A percentile compares a stretch with the other conserved stretches of the same genome.
These are phyloP conservation scores for Aleiodes sp. DNA, from an alignment of 1,140 invertebrate species.

Conservation along the genomic window DNA sequence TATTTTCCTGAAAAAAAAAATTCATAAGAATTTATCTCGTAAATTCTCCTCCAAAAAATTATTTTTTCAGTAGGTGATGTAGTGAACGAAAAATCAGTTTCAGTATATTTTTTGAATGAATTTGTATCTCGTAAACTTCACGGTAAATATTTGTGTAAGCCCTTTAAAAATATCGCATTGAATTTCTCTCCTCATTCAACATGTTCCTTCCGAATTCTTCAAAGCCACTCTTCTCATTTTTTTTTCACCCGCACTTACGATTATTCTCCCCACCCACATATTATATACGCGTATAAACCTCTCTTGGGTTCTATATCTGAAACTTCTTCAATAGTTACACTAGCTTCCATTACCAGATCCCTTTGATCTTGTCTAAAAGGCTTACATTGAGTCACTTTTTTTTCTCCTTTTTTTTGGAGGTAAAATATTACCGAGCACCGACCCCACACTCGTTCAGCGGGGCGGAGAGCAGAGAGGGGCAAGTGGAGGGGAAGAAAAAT, in stretches of 20 bases:
- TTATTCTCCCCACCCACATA: background rate
- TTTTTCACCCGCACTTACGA: background rate
- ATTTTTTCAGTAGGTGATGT: no score
- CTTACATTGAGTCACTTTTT: conserved; percentile 36
- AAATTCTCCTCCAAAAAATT: no score
- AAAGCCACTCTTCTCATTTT: conserved; percentile 16
- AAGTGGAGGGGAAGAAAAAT: background rate
- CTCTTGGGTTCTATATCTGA: conserved; percentile 1
- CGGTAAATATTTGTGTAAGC: no score
- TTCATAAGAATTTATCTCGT: background rate
- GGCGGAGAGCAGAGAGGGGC: background rate
- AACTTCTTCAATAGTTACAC: conserved; percentile 35
- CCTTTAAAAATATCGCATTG: background rate
- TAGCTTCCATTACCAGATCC: conserved; percentile 34
- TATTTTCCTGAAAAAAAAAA: background rate
- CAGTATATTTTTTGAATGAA: no score
- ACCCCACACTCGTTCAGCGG: no score
- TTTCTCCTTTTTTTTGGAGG: background rate
- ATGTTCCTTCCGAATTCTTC: conserved; percentile 10
- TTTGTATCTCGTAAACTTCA: no score
- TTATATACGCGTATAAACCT: conserved; percentile 6
- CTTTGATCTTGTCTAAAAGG: conserved; percentile 40
- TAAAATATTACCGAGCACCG: conserved; percentile 28
- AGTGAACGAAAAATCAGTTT: no score
- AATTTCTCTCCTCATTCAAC: background rate